Percentiles rank a stretch among this genome's conserved stretches.
Evolutionary conservation across 2,888 invertebrate species (phyloP).

Genomic region (Sphaerophoria taeniata): DNA sequence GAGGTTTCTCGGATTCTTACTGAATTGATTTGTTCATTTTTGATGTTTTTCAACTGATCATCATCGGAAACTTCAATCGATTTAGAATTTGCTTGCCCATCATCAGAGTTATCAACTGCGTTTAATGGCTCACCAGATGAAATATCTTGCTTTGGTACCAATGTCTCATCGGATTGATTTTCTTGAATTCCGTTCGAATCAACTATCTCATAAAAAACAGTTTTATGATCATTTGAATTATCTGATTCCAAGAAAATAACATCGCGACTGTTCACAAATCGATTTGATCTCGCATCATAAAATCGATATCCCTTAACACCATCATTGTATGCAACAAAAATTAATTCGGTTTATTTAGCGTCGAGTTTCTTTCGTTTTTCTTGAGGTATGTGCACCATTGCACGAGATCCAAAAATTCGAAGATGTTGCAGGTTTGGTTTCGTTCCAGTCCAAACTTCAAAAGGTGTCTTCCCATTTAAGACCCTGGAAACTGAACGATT

Average conservation of each 20-base stretch:
- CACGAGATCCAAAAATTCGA: conserved; percentile 78
- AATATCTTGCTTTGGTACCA: no score
- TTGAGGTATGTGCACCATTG: conserved; percentile 78
- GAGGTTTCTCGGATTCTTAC: no score
- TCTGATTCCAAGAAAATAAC: conserved; percentile 7
- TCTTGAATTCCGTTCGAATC: no score
- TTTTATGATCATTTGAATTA: no score
- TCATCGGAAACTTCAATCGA: no score
- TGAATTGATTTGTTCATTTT: no score
- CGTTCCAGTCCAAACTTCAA: conserved; percentile 78
- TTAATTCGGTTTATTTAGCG: not conserved
- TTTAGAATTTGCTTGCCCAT: no score
- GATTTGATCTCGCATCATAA: not conserved
- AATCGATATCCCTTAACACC: conserved; percentile 15
- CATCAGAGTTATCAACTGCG: no score
- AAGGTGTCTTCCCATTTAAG: conserved; percentile 76
- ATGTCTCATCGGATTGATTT: no score
- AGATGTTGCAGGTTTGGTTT: conserved; percentile 78
- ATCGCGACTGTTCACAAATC: conserved; percentile 2
- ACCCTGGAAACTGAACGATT: conserved; percentile 7
- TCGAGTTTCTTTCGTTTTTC: conserved; percentile 77
- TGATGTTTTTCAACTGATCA: no score
- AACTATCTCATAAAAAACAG: no score
- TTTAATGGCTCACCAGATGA: no score
- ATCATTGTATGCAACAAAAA: conserved; percentile 20